Conservation (phyloP, 2,888 invertebrate genomes). For the Vanessa cardui region DNA sequence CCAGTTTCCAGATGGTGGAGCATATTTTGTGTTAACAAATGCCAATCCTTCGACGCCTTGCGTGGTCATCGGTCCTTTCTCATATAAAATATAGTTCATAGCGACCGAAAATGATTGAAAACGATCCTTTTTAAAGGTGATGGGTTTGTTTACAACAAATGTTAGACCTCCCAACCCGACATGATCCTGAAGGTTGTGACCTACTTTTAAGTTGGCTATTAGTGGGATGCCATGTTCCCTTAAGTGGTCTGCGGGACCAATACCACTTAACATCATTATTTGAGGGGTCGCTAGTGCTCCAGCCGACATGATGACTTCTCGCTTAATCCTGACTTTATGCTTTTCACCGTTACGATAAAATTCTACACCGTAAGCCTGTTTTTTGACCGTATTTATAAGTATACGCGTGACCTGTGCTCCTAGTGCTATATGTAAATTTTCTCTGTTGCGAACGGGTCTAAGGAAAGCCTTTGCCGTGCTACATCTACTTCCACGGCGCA, state of each 20-base stretch:
- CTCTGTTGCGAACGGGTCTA: constrained; percentile 89
- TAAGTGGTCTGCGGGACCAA: constrained; percentile 91
- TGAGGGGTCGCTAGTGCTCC: constrained; percentile 95
- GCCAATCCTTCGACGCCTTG: constrained; percentile 94
- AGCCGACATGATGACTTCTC: constrained; percentile 92
- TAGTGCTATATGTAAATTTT: constrained; percentile 91
- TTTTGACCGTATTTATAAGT: constrained; percentile 86
- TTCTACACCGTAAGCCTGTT: constrained; percentile 89
- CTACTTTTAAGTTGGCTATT: constrained; percentile 89
- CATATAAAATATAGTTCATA: constrained; percentile 91
- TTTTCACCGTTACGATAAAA: constrained; percentile 86
- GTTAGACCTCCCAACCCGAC: constrained; percentile 93
- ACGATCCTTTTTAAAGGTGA: constrained; percentile 89
- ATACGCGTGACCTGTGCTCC: constrained; percentile 89
- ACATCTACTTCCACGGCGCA: constrained; percentile 91
- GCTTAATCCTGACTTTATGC: constrained; percentile 86
- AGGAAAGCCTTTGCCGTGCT: constrained; percentile 95
- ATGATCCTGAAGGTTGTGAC: constrained; percentile 93
- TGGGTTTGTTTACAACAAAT: constrained; percentile 90
- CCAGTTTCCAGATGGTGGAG: constrained; percentile 89
- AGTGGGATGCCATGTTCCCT: constrained; percentile 88
- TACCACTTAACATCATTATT: constrained; percentile 94
- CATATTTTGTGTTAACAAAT: constrained; percentile 93
- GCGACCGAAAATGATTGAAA: constrained; percentile 90
- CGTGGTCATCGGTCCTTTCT: constrained; percentile 92